Base-by-base conservation (phyloP, 2,888 invertebrate species). In the Pycnomerus fuliginosus region DNA sequence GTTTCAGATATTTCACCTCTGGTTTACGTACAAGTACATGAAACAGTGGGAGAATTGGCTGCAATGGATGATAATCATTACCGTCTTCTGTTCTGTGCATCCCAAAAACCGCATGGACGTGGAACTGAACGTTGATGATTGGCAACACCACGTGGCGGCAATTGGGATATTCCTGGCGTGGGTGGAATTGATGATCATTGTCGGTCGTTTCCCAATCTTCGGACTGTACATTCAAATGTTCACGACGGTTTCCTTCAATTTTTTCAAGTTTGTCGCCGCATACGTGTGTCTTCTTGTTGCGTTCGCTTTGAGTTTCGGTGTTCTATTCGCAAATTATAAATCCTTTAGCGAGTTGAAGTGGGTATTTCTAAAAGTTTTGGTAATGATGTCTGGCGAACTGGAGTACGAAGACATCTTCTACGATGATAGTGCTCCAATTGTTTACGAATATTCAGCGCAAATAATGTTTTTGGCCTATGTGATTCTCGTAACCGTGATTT, bases 181-280 rank as follows among this genome's bases (percentile, higher is more conserved):
- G 90, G 68, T 89, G 3, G 89, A 91, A 64, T 71, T 90, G 10
- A 88, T 91, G 87, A 85, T 90, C 80, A 80, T 90, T 15, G 84
- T 91, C 10, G 90, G 90, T 13, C 75, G 90, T 40, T 90, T 91
- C 69, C 91, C 90, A 20, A 85, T 86, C 54, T 90, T 90, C 58
- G 90, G 90, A 1, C 74, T 90, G 2, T 90, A 90, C 64, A 85
- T 91, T 13, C 90, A 90, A 72, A 90, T 91, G 89, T 90, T 90
- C 67, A 87, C 88, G 1, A 87, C 85, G 60, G 88, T 90, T 39
- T 83, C 90, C 1, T 77, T 87, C 1, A 90, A 91, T 64, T 90
- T 91, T 66, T 82, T 83, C 10, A 88, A 88, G 61, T 90, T 91
- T 63, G 74, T 90, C 1, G 69, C 87, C 46, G 89, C 90, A 1